Base-by-base conservation (phyloP, 23 tunicate species). In the Oikopleura dioica region DNA sequence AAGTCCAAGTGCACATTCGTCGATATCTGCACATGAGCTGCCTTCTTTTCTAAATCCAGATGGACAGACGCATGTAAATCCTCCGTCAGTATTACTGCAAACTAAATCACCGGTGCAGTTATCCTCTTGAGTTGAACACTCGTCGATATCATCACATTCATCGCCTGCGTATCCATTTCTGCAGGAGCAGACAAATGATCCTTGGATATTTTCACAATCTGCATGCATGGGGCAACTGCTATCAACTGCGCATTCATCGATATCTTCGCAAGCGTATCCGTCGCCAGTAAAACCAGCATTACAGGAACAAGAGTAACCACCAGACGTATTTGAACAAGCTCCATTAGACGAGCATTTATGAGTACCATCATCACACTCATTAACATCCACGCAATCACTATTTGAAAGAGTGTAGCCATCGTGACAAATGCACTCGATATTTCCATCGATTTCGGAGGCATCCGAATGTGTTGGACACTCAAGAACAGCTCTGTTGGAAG, bases 111-210 rank as follows among this genome's bases (percentile, higher is more conserved):
- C 5, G 72, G 29, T 31, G 26, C 72, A 63, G 4, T 23, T 28
- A 63, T 63, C 5, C 30, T 2, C 2, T 63, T 31, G 4, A 31
- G 72, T 63, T 23, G 72, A 2, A 28, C 72, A 63, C 33, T 63
- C 72, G 72, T 63, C 33, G 30, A 63, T 63, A 63, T 63, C 72
- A 4, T 28, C 26, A 31, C 55, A 69, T 5, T 1, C 1, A 77
- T 79, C 77, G 79, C 95, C 78, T 36, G 76, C 76, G 63, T 55
- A 72, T 36, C 79, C 88, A 69, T 83, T 87, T 33, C 84, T 92
- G 80, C 99, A 94, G 4, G 77, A 32, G 58, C 99, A 94, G 68
- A n/a, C 30, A 80, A 58, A 94, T 30, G 99, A 94, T 5, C 99
- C 99, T 29, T 36, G 76, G 31, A 83, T 84, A 77, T 94, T 82